phyloP scores from a whole-genome alignment of 1,140 invertebrate genomes.

The Pantala flavescens region DNA sequence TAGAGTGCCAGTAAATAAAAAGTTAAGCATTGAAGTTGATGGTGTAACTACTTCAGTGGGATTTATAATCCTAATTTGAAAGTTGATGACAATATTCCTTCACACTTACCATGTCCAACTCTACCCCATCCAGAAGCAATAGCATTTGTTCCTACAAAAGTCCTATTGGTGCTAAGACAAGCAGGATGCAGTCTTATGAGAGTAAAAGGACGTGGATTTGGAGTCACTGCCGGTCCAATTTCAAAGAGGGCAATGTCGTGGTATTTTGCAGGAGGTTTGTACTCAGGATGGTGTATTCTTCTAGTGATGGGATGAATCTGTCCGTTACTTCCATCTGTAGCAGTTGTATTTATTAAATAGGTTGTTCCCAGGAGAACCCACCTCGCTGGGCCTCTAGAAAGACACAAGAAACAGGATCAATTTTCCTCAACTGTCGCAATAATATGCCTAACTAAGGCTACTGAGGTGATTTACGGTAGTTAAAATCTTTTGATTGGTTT shows the following conservation, averaged over 20 bases:
- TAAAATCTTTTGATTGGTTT: no score
- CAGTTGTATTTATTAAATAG: conserved; percentile 26
- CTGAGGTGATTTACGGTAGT: no score
- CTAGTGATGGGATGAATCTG: not conserved
- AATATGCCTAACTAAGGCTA: no score
- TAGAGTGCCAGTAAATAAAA: no score
- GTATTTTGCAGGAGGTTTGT: conserved; percentile 17
- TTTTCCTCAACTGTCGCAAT: no score
- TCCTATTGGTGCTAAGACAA: conserved; percentile 22
- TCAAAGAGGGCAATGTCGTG: conserved; percentile 19
- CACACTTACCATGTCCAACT: conserved; percentile 16
- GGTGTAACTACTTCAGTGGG: no score
- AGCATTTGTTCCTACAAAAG: not conserved
- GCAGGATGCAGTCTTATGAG: conserved; percentile 23
- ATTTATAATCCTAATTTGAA: no score
- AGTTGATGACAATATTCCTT: no score
- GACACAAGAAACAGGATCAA: no score
- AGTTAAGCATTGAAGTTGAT: no score
- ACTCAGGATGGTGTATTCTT: conserved; percentile 15
- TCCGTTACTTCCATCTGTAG: not conserved
- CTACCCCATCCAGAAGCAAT: conserved; percentile 29
- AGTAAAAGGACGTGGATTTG: conserved; percentile 18
- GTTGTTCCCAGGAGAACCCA: conserved; percentile 22
- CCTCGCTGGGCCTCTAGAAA: conserved; percentile 14
- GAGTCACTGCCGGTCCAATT: conserved; percentile 26